Percentiles rank a stretch among this genome's conserved stretches.
Conservation (phyloP, 2,888 invertebrate species). For the Mythimna vitellina region DNA sequence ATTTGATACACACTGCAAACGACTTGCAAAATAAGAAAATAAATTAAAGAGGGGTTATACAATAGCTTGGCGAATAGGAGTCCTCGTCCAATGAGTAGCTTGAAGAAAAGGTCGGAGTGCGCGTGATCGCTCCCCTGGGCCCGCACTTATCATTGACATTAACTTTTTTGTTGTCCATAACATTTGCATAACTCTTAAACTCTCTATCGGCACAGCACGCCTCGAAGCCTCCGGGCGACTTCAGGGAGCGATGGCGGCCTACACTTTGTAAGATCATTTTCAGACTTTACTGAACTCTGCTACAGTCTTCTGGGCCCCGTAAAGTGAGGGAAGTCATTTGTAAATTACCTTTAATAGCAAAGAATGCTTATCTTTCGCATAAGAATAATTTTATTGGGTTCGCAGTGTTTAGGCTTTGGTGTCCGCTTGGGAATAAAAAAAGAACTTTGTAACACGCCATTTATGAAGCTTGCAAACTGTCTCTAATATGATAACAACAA, state of each 20-base stretch:
- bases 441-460: background rate
- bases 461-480: background rate
- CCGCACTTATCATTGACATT: conserved; percentile 89
- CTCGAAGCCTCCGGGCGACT: conserved; percentile 82
- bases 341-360: conserved; percentile 77
- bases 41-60: conserved; percentile 82
- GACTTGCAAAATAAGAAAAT: conserved; percentile 75
- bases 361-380: conserved; percentile 62
- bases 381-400: conserved; percentile 54
- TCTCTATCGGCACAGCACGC: conserved; percentile 81
- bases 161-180: conserved; percentile 91
- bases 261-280: conserved; percentile 90
- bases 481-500: background rate
- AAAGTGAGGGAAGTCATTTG: conserved; percentile 77
- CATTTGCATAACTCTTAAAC: conserved; percentile 90
- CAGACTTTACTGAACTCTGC: conserved; percentile 81
- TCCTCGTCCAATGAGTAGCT: conserved; percentile 68
- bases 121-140: conserved; percentile 84
- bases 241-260: conserved; percentile 79
- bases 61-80: conserved; percentile 76
- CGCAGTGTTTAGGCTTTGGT: conserved; percentile 23
- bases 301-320: conserved; percentile 81
- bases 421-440: conserved; percentile 21
- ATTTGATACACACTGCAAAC: conserved; percentile 70
- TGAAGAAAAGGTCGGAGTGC: conserved; percentile 74